Base-by-base conservation (phyloP, 2,888 invertebrate species). In the Tricholauxania praeusta region DNA sequence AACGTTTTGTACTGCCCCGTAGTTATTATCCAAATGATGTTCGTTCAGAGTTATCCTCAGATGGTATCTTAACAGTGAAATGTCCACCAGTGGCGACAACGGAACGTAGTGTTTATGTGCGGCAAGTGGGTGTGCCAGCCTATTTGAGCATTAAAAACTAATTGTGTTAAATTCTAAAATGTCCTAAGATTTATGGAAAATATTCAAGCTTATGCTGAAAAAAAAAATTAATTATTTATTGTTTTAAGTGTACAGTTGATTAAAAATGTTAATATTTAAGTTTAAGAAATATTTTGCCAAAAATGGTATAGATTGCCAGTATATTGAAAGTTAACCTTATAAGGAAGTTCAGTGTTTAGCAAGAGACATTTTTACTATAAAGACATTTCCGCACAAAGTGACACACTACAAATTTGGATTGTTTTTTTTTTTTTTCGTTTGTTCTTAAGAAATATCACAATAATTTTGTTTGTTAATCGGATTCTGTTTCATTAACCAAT, bases 21-120 rank as follows among this genome's bases (percentile, higher is more conserved):
- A 91, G 90, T 49, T 91, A 91, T 79, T 93, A 95, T 77, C 90
- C 92, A 10, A 90, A 91, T 12, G 91, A 92, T 79, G 90, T 96
- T 2, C 89, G 91, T 65, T 94, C 95, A 72, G 85, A 86, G 72
- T 80, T 86, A 39, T 81, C 85, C 68, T 83, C 86, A 89, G 95
- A 96, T 83, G 96, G 95, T 15, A 91, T 95, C 62, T 88, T 94
- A 59, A 93, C 93, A 0, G 91, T 95, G 53, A 90, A 91, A 12
- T 93, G 93, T 0, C 94, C 93, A 0, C 88, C 89, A 0, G 84
- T 88, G 12, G 86, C 88, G 66, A 81, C 80, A 63, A 81, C 83
- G 48, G 93, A 93, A 81, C 89, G 93, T 73, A 90, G 92, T 59
- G 92, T 93, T 15, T 93, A 93, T 2, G 93, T 93, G 72, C 91